A percentile compares a stretch with the other conserved stretches of the same genome.
These are phyloP conservation scores for Drosophila sechellia DNA, from an alignment of 1,140 invertebrate genomes.

Conservation along the genomic window DNA sequence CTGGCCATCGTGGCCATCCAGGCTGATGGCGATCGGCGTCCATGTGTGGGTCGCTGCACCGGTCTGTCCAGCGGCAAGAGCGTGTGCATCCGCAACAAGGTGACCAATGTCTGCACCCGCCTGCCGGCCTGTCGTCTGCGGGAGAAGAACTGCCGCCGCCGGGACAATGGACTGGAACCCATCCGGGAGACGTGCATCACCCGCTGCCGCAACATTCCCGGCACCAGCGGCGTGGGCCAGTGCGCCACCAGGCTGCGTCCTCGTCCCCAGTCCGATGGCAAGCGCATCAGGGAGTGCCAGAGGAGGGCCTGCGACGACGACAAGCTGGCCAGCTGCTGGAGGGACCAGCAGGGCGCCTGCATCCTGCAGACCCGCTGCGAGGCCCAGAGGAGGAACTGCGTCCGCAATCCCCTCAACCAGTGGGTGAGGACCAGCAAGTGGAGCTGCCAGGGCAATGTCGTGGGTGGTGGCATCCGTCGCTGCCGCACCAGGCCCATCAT, in stretches of 20 bases:
- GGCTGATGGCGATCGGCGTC: constrained; percentile 32
- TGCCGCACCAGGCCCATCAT: constrained; percentile 14
- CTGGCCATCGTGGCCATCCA: constrained; percentile 15
- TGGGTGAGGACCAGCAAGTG: constrained; percentile 30
- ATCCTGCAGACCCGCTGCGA: constrained; percentile 39
- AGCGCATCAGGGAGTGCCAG: constrained; percentile 29
- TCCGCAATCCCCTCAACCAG: constrained; percentile 11
- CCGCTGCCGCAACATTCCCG: constrained; percentile 40
- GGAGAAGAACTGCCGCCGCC: constrained; percentile 59
- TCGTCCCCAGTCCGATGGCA: constrained; percentile 4
- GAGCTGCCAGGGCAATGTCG: constrained; percentile 11
- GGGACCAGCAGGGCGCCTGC: constrained; percentile 22
- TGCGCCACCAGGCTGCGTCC: constrained; percentile 21
- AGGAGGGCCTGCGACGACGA: constrained; percentile 18
- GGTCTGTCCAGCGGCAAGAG: constrained; percentile 1
- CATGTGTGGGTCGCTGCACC: constrained; percentile 52
- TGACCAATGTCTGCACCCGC: constrained; percentile 57
- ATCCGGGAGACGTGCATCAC: constrained; percentile 9
- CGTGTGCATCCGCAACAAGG: constrained; percentile 45
- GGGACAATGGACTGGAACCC: constrained; percentile 26
- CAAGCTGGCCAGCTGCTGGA: constrained; percentile 50
- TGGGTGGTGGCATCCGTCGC: constrained; percentile 21
- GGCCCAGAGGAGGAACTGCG: constrained; percentile 37
- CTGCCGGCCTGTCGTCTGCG: constrained; percentile 53
- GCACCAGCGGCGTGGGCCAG: constrained; percentile 36